Base-by-base conservation (phyloP, 2,797 vertebrate genomes). In the Amphiprion clarkii region DNA sequence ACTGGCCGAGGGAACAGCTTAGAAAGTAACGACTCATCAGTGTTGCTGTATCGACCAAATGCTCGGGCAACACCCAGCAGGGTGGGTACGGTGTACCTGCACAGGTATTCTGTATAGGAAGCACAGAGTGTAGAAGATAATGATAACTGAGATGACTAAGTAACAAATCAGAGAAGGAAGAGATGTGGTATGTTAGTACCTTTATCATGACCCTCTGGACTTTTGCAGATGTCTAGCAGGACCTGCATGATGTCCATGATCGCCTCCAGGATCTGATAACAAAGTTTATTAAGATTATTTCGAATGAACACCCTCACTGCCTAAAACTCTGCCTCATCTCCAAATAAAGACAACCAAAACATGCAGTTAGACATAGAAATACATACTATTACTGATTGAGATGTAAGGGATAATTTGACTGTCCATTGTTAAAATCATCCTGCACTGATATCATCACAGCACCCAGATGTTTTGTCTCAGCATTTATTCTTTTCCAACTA, bases 31-130 rank as follows among this genome's bases (percentile, higher is more conserved):
- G 97, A 95, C 82, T 99, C 98, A 2, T 99, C 97, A 0, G 95
- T 96, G 94, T 96, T 97, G 93, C 97, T 98, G 87, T 97, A 99
- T 67, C 98, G 96, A 12, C 98, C 98, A 36, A 98, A 99, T 0
- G 98, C 98, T 73, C 98, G 92, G 14, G 96, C 96, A 53, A 98
- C 96, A n/a, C 98, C 98, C 1, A 99, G 94, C 82, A 99, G 92
- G 83, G 96, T 96, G 1, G 98, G 98, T 21, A 98, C 94, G 0
- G 96, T 96, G 62, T 98, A 97, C 85, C 95, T 96, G 90, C 98
- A 99, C 57, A 99, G 93, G 91, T 97, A 97, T 21, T 98, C 98
- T 99, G 89, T 0, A 9, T 27, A 21, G 42, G 16, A 19, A 23
- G 48, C 7, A 36, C 33, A 36, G 7, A 36, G 8, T 9, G 33